Evolutionary conservation across 2,113 vertebrate genomes (phyloP).

Genomic region (Toxotes jaculatrix): DNA sequence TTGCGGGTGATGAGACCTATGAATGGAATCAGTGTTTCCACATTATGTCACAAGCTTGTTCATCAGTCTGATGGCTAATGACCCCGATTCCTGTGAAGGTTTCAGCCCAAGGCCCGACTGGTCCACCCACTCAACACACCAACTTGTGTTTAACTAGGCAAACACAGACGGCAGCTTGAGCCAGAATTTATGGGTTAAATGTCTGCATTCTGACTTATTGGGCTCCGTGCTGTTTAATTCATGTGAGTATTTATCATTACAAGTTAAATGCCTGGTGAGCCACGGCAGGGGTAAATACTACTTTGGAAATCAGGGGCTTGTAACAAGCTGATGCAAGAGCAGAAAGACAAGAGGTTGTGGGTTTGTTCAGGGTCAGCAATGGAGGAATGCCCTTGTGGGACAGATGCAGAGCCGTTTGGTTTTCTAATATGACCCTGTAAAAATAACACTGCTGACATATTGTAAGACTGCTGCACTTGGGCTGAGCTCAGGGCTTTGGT

Average conservation of each 20-base stretch:
- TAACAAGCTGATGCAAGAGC: conserved; percentile 66
- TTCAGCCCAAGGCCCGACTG: conserved; percentile 56
- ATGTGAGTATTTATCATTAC: conserved; percentile 70
- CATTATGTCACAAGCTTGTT: conserved; percentile 81
- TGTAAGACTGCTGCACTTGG: conserved; percentile 69
- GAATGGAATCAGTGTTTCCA: conserved; percentile 85
- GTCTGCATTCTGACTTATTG: conserved; percentile 61
- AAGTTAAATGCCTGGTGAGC: conserved; percentile 66
- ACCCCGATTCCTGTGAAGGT: conserved; percentile 63
- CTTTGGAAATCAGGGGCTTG: conserved; percentile 62
- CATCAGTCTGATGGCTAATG: conserved; percentile 75
- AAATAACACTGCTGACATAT: conserved; percentile 83
- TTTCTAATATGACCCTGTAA: conserved; percentile 80
- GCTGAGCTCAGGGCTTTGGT: conserved; percentile 83
- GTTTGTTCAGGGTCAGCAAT: conserved; percentile 72
- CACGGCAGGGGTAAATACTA: conserved; percentile 66
- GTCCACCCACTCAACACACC: conserved; percentile 37
- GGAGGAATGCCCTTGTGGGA: conserved; percentile 76
- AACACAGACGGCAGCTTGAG: conserved; percentile 47
- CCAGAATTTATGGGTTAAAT: conserved; percentile 63
- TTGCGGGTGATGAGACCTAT: conserved; percentile 74
- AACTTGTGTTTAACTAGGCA: conserved; percentile 62
- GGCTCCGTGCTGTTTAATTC: conserved; percentile 72
- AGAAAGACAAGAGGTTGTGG: conserved; percentile 60
- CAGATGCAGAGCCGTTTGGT: conserved; percentile 76